Base-by-base conservation (phyloP, 2,888 invertebrate genomes). In the Cancer borealis region DNA sequence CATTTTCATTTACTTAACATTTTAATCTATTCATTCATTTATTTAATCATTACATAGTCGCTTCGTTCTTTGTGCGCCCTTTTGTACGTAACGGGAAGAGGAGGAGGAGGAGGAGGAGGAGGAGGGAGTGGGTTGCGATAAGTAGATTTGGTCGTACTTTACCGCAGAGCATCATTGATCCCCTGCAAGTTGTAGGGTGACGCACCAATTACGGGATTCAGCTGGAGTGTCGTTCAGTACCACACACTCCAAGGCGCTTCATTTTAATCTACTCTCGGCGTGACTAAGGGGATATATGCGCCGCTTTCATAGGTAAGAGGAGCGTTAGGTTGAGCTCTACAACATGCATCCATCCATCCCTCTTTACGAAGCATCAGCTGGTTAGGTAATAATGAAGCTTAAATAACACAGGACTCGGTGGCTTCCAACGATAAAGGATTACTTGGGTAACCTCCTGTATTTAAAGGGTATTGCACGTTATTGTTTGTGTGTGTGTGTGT, bases 231-330 rank as follows among this genome's bases (percentile, higher is more conserved):
- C 21, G 66, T 66, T 66, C 66, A n/a, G 17, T 3, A 66, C n/a
- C 17, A 21, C 66, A 6, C 66, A 66, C 66, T n/a, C n/a, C n/a
- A 1, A 3, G 66, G 66, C n/a, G n/a, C 66, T 66, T 3, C n/a
- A 66, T 5, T 21, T 66, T 66, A 66, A 66, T 66, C 17, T 21
- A 21, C 21, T 66, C 21, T 21, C 3, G 66, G n/a, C 66, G 66
- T 66, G 21, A 66, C 66, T 66, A 21, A 66, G 66, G 66, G 66
- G 66, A 66, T 66, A 66, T n/a, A 66, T n/a, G 66, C 66, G n/a
- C 66, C n/a, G 66, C 66, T 66, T 66, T 2, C 66, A 66, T n/a
- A n/a, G 66, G 21, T n/a, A 66, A 66, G 66, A 66, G 17, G n/a
- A 12, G 54, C 54, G 54, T 54, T 54, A 14, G 12, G 54, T 54